Evolutionary conservation across 2,888 invertebrate genomes (phyloP), one percentile per base, ranked within the genome.

Genomic region (Latheticus oryzae): DNA sequence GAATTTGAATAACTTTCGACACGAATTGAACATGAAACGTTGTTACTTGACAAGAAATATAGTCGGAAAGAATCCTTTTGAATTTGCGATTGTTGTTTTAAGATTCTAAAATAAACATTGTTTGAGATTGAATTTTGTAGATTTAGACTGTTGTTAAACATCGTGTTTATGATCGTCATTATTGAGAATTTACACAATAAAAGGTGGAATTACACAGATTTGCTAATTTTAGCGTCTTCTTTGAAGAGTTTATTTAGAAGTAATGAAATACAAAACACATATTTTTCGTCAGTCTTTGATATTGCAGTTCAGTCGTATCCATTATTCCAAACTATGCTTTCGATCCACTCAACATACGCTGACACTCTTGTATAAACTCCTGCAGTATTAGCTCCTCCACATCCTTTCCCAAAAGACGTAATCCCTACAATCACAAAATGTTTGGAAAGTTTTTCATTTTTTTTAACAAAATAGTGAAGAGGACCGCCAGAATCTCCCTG

Each of bases 401-500:
- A 51, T 9, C 19, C 28, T 30, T 38, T 28, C 3, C 51, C 51
- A 40, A 51, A 51, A 1, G 38, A 38, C 0, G 51, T 51, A 13
- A 51, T 9, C 9, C 51, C 51, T 11, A 12, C 51, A 1, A 51
- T 21, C n/a, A 51, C 38, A 40, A 51, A 51, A 8, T 51, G 30
- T 2, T 12, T 16, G 2, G 1, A 1, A 2, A 13, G 8, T 1
- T 24, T 1, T 2, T 23, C 42, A 2, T 5, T 26, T 13, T 13
- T n/a, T 21, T 21, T 8, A 9, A 17, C 9, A 4, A 4, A 8
- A 26, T 24, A 38, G 15, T 74, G 73, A 12, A 87, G 73, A 1
- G 86, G 85, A 2, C 85, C 85, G n/a, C 87, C 86, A 30, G 84
- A 84, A 73, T 86, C 85, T 9, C 85, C 85, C 62, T 64, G 35